phyloP scores from a whole-genome alignment of 1,140 invertebrate genomes.

The Drosophila pachea region DNA sequence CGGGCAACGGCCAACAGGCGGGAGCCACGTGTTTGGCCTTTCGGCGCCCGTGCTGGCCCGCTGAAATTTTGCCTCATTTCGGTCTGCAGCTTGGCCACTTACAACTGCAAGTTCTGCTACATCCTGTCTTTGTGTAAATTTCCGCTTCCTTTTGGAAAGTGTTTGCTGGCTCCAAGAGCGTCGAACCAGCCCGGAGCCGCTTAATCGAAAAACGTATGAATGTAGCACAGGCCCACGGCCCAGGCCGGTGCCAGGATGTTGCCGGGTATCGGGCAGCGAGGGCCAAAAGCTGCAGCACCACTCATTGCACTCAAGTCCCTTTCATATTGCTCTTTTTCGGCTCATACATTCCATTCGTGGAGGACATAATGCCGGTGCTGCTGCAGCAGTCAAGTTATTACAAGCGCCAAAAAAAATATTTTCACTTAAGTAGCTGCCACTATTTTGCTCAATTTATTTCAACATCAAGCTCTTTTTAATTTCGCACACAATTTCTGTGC shows the following conservation, averaged over 20 bases:
- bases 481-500: slow-evolving; percentile 56
- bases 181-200: slow-evolving; percentile 44
- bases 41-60: slow-evolving; percentile 30
- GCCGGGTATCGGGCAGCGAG: not conserved
- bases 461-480: slow-evolving; percentile 62
- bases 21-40: slow-evolving; percentile 45
- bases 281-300: slow-evolving; percentile 44
- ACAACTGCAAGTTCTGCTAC: slow-evolving; percentile 54
- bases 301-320: slow-evolving; percentile 62
- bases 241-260: not conserved
- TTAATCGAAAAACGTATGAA: slow-evolving; percentile 74
- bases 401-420: slow-evolving; percentile 71
- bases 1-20: slow-evolving; percentile 7
- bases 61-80: slow-evolving; percentile 62
- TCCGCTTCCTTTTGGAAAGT: slow-evolving; percentile 59
- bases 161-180: slow-evolving; percentile 46
- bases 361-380: slow-evolving; percentile 3
- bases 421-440: slow-evolving; percentile 75
- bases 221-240: slow-evolving; percentile 38
- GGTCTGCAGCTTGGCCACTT: slow-evolving; percentile 41
- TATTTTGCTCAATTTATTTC: slow-evolving; percentile 75
- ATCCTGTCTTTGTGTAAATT: slow-evolving; percentile 75
- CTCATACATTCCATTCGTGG: slow-evolving; percentile 4
- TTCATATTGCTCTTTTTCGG: slow-evolving; percentile 63
- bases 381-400: slow-evolving; percentile 73